phyloP scores from a whole-genome alignment of 2,113 vertebrate genomes.

The Lycocorax pyrrhopterus region DNA sequence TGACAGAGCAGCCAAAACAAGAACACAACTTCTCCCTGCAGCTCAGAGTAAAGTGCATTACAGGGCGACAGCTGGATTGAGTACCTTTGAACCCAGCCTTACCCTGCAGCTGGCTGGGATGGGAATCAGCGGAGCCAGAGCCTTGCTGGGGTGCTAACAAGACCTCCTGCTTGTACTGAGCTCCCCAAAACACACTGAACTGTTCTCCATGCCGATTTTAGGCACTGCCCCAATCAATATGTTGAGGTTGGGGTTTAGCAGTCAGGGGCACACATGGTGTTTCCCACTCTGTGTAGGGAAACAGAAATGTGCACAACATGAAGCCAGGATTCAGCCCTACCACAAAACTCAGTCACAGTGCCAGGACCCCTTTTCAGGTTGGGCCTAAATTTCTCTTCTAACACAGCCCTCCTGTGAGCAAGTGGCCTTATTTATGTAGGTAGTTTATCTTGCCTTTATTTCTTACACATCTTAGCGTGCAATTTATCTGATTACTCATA shows the following conservation, averaged over 20 bases:
- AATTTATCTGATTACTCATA: not conserved
- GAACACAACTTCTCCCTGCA: not conserved
- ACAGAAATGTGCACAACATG: not conserved
- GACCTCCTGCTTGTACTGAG: not conserved
- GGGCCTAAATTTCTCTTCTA: not conserved
- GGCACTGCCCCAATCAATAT: not conserved
- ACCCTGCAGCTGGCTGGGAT: not conserved
- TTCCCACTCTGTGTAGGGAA: not conserved
- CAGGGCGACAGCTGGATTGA: not conserved
- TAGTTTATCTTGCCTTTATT: not conserved
- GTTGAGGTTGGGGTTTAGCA: not conserved
- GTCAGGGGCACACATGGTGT: rapidly evolving
- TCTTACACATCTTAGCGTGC: not conserved
- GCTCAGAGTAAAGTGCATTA: not conserved
- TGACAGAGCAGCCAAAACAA: not conserved
- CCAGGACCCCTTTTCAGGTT: not conserved
- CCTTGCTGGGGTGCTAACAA: not conserved
- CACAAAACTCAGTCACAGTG: not conserved
- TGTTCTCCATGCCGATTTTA: not conserved
- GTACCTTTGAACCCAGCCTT: not conserved
- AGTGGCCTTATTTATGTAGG: not conserved
- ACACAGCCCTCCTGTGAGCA: not conserved
- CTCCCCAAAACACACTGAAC: not conserved
- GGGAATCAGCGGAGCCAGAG: not conserved
- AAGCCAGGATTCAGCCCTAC: not conserved